A percentile compares a stretch with the other conserved stretches of the same genome.
These are phyloP conservation scores for Osmerus eperlanus DNA, from an alignment of 2,113 vertebrate species.

Conservation along the genomic window DNA sequence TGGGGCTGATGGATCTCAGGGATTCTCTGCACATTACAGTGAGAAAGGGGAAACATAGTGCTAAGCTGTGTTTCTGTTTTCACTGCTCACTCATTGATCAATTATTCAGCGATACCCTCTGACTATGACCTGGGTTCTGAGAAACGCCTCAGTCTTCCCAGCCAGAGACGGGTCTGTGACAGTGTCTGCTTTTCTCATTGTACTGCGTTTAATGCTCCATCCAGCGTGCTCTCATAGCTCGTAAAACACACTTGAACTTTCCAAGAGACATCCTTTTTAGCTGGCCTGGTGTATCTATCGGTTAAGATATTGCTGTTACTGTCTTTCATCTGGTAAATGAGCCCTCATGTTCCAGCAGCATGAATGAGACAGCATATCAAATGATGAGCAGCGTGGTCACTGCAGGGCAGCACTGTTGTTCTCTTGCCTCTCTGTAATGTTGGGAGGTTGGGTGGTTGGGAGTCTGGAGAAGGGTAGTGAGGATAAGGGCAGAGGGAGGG, in stretches of 20 bases:
- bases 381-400: constrained; percentile 45
- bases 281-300: constrained; percentile 37
- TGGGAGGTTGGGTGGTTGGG: constrained; percentile 32
- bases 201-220: constrained; percentile 47
- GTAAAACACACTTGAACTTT: constrained; percentile 45
- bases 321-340: constrained; percentile 67
- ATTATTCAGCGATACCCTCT: constrained; percentile 72
- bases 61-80: constrained; percentile 79
- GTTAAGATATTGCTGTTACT: constrained; percentile 56
- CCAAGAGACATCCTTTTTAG: constrained; percentile 35
- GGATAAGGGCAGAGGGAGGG: constrained; percentile 3
- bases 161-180: constrained; percentile 52
- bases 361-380: constrained; percentile 38
- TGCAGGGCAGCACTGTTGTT: constrained; percentile 47
- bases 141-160: constrained; percentile 37
- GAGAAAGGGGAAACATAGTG: constrained; percentile 70
- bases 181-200: constrained; percentile 52
- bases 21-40: constrained; percentile 73
- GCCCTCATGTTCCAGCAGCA: constrained; percentile 46
- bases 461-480: constrained; percentile 10
- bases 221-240: constrained; percentile 35
- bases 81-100: constrained; percentile 73
- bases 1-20: constrained; percentile 76
- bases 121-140: constrained; percentile 71
- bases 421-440: constrained; percentile 40